Percentiles rank a stretch among this genome's conserved stretches.
Evolutionary conservation across 2,888 invertebrate genomes (phyloP).

Genomic region (Leucoptera coffeella): DNA sequence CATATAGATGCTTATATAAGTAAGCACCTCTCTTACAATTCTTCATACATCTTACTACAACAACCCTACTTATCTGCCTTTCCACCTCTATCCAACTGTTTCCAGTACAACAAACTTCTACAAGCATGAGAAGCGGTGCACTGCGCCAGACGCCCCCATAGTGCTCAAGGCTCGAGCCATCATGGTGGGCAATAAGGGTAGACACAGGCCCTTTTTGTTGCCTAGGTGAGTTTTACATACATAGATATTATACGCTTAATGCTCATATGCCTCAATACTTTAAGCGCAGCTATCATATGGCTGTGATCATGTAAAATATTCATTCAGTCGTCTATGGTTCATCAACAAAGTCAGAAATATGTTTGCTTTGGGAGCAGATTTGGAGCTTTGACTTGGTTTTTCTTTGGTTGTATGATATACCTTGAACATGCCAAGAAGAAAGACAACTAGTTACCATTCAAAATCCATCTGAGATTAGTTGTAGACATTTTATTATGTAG

Average conservation of each 20-base stretch:
- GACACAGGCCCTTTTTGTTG: conserved; percentile 17
- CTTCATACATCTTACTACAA: too few relatives aligned
- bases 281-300: neutral
- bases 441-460: too few relatives aligned
- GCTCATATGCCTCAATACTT: neutral
- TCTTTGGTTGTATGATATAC: too few relatives aligned
- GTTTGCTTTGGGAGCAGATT: too few relatives aligned
- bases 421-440: too few relatives aligned
- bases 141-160: conserved; percentile 14
- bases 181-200: conserved; percentile 21
- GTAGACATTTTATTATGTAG: too few relatives aligned
- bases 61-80: too few relatives aligned
- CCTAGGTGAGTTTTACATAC: neutral
- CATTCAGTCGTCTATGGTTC: neutral
- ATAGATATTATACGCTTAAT: neutral
- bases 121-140: conserved; percentile 38
- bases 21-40: too few relatives aligned
- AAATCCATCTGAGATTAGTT: too few relatives aligned
- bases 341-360: neutral
- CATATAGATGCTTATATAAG: too few relatives aligned
- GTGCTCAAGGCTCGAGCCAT: conserved; percentile 26
- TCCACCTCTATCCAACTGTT: conserved; percentile 6
- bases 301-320: neutral
- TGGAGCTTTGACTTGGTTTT: too few relatives aligned
- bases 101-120: conserved; percentile 28